phyloP scores from a whole-genome alignment of 1,140 invertebrate genomes.

The Colletes latitarsis region DNA sequence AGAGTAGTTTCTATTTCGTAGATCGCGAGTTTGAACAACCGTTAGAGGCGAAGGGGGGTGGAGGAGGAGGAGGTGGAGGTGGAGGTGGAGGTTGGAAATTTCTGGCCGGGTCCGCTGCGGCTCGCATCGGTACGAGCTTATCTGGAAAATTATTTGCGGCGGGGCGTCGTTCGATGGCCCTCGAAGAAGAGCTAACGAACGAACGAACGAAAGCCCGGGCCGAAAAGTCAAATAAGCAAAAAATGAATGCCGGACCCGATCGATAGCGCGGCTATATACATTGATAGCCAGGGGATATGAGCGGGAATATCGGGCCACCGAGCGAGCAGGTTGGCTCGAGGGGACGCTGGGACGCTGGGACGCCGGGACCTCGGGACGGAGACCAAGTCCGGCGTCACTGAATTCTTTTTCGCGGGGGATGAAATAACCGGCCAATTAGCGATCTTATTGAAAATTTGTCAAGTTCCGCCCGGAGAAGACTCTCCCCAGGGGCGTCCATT shows the following conservation, averaged over 20 bases:
- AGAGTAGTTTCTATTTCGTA: too few relatives aligned
- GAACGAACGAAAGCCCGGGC: conserved; percentile 58
- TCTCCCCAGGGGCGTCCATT: background rate
- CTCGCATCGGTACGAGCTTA: conserved; percentile 25
- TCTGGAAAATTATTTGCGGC: conserved; percentile 62
- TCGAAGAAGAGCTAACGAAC: conserved; percentile 65
- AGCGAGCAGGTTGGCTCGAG: background rate
- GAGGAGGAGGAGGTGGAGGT: background rate
- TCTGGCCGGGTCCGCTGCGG: background rate
- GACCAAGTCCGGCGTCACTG: conserved; percentile 48
- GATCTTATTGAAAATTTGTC: conserved; percentile 70
- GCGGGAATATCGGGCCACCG: conserved; percentile 41
- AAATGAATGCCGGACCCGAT: conserved; percentile 60
- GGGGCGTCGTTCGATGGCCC: conserved; percentile 65
- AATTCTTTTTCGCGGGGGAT: conserved; percentile 59
- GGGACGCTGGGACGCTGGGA: background rate
- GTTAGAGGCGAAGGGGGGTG: too few relatives aligned
- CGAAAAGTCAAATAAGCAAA: conserved; percentile 70
- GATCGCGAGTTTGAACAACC: too few relatives aligned
- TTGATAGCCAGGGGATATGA: conserved; percentile 50
- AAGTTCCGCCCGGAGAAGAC: conserved; percentile 56
- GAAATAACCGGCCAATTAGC: conserved; percentile 68
- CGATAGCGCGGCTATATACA: conserved; percentile 57
- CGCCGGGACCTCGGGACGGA: conserved; percentile 16
- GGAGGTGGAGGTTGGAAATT: conserved; percentile 12